Evolutionary conservation across 1,140 invertebrate genomes (phyloP).

Genomic region (silkworm (Bombyx mori)): ASM3026992v2 NC_085119.1:16156501-16157000

Average conservation of each 20-base stretch:
- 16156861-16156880: constrained; percentile 80
- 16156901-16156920: constrained; percentile 74
- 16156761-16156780: too few species aligned
- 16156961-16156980: constrained; percentile 96
- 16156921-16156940: constrained; percentile 57
- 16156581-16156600: constrained; percentile 37
- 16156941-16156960: constrained; percentile 84
- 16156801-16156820: constrained; percentile 36
- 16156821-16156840: constrained; percentile 42
- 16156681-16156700: background rate
- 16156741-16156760: too few species aligned
- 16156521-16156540: constrained; percentile 47
- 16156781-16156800: background rate
- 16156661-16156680: background rate
- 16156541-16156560: constrained; percentile 33
- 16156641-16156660: constrained; percentile 31
- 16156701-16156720: background rate
- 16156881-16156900: constrained; percentile 83
- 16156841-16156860: constrained; percentile 74
- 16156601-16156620: constrained; percentile 21
- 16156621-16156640: constrained; percentile 52
- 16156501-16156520: constrained; percentile 50
- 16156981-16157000: constrained; percentile 92
- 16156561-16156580: constrained; percentile 36
- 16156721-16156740: too few species aligned